Evolutionary conservation across 2,888 invertebrate genomes (phyloP).

Genomic region (Epirrhoe alternata): DNA sequence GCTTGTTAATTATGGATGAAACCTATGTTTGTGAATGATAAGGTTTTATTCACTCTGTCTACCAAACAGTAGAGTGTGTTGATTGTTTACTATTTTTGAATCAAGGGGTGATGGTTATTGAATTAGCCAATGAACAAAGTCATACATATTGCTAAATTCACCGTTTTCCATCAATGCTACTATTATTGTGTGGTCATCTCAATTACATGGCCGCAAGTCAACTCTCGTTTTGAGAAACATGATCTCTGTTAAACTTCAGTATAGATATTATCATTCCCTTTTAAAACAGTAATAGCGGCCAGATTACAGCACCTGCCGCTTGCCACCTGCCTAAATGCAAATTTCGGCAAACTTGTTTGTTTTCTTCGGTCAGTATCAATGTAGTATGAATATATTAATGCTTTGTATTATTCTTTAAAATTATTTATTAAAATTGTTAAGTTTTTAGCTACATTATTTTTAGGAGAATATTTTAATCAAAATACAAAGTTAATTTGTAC

Average conservation of each 20-base stretch:
- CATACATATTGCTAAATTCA: no score
- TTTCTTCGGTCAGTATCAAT: conserved; percentile 36
- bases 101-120: no score
- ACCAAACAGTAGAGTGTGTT: no score
- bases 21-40: not conserved
- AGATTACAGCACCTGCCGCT: conserved; percentile 50
- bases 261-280: conserved; percentile 5
- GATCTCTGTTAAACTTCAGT: not conserved
- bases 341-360: conserved; percentile 47
- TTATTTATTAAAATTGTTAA: not conserved
- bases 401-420: not conserved
- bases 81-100: no score
- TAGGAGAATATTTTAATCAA: no score
- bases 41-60: not conserved
- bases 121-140: no score
- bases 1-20: conserved; percentile 23
- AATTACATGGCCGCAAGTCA: no score
- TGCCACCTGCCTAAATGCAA: conserved; percentile 53
- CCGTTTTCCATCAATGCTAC: no score
- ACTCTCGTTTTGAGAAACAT: not conserved
- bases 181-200: no score
- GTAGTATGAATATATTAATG: conserved; percentile 33
- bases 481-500: no score
- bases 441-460: no score
- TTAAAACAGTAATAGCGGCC: conserved; percentile 30